phyloP scores from a whole-genome alignment of 2,888 invertebrate species.

The Nowickia ferox region DNA sequence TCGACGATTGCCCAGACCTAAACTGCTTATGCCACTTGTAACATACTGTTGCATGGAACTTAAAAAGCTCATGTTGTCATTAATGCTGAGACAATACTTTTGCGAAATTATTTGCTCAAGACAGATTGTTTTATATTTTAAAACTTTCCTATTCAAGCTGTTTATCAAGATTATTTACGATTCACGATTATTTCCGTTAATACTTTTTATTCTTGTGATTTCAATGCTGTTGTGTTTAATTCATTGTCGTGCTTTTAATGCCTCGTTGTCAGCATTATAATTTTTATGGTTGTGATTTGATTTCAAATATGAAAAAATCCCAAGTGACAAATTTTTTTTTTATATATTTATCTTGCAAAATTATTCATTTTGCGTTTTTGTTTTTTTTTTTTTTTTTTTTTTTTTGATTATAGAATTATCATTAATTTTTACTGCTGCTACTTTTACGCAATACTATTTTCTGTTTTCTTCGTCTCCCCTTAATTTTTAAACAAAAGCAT shows the following conservation, averaged over 20 bases:
- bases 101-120: background rate
- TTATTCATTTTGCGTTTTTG: background rate
- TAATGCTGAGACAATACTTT: slow-evolving; percentile 61
- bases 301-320: slow-evolving; percentile 21
- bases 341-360: background rate
- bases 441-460: background rate
- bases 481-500: slow-evolving; percentile 25
- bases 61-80: slow-evolving; percentile 91
- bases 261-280: slow-evolving; percentile 19
- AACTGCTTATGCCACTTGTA: slow-evolving; percentile 92
- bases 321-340: slow-evolving; percentile 13
- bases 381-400: background rate
- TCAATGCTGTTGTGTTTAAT: background rate
- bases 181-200: background rate
- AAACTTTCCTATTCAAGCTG: too few species aligned
- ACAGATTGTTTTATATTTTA: background rate
- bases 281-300: slow-evolving; percentile 26
- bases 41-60: slow-evolving; percentile 93
- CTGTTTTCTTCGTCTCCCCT: background rate
- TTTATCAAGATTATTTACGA: too few species aligned
- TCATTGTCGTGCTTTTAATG: background rate
- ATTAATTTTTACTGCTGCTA: slow-evolving; percentile 14
- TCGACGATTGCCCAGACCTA: slow-evolving; percentile 90
- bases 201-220: slow-evolving; percentile 5
- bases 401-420: background rate